Conservation (phyloP, 2,797 vertebrate species). For the Eulemur rubriventer region DNA sequence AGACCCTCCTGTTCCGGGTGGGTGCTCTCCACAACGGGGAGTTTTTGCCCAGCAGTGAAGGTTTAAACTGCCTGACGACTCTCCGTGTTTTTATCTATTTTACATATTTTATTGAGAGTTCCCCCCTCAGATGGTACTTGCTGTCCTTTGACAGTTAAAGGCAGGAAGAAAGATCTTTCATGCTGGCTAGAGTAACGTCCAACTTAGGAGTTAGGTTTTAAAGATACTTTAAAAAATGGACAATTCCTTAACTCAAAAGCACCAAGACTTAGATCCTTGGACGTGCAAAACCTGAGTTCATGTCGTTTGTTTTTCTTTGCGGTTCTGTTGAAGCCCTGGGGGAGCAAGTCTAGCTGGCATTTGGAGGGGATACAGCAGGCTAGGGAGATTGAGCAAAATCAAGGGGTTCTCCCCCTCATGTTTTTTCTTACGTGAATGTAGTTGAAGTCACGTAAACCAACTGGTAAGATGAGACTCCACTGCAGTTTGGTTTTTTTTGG, state of each 20-base stretch:
- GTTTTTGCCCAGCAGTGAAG: background rate
- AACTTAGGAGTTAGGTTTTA: background rate
- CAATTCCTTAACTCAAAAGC: background rate
- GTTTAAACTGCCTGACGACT: background rate
- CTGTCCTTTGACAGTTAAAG: background rate
- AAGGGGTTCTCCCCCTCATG: background rate
- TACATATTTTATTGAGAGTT: background rate
- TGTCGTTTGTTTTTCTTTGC: background rate
- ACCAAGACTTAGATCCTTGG: background rate
- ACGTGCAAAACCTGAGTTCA: background rate
- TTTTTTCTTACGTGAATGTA: background rate
- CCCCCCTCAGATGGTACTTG: background rate
- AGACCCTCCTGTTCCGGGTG: background rate
- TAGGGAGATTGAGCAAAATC: background rate
- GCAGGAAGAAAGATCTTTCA: background rate
- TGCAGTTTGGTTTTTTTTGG: background rate
- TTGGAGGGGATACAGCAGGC: background rate
- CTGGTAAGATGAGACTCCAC: background rate
- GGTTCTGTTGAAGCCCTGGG: background rate
- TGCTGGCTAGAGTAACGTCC: background rate
- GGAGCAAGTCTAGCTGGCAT: background rate
- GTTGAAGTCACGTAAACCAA: background rate
- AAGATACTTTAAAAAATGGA: background rate
- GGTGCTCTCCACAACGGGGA: rapidly evolving
- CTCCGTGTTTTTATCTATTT: background rate